Percentiles rank a stretch among this genome's conserved stretches.
Conservation (phyloP, 2,888 invertebrate genomes). For the Drosophila algonquin region DNA sequence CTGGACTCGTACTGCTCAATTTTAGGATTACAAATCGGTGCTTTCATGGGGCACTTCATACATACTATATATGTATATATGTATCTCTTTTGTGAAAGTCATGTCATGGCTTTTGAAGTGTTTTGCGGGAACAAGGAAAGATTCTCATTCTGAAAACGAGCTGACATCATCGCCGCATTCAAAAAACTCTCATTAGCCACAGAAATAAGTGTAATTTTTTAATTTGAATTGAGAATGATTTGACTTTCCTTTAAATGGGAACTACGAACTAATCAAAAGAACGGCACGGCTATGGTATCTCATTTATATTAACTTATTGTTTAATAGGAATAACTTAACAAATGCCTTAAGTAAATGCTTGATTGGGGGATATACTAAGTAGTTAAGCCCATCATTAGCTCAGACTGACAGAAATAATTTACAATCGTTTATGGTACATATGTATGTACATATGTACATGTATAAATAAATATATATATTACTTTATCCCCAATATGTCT, state of each 20-base stretch:
- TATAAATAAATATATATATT: too few relatives aligned
- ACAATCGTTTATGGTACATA: neutral
- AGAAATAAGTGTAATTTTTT: neutral
- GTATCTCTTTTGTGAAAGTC: neutral
- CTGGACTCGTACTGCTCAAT: conserved; percentile 33
- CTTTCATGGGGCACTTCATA: too few relatives aligned
- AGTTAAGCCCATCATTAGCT: neutral
- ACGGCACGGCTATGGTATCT: neutral
- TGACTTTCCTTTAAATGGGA: conserved; percentile 16
- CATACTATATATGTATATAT: too few relatives aligned
- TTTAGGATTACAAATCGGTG: conserved; percentile 20
- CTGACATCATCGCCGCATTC: conserved; percentile 38
- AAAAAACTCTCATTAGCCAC: conserved; percentile 22
- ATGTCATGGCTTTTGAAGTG: conserved; percentile 12
- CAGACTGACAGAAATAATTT: neutral
- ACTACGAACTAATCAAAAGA: conserved; percentile 13
- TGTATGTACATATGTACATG: too few relatives aligned
- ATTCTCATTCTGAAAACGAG: conserved; percentile 35
- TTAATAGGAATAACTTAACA: neutral
- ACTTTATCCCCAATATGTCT: neutral
- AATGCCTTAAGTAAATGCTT: too few relatives aligned
- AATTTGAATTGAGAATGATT: conserved; percentile 15
- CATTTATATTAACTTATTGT: neutral
- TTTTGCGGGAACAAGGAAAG: conserved; percentile 30
- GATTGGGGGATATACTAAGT: too few relatives aligned